Evolutionary conservation across 2,113 vertebrate species (phyloP).

Genomic region (Nothoprocta perdicaria): DNA sequence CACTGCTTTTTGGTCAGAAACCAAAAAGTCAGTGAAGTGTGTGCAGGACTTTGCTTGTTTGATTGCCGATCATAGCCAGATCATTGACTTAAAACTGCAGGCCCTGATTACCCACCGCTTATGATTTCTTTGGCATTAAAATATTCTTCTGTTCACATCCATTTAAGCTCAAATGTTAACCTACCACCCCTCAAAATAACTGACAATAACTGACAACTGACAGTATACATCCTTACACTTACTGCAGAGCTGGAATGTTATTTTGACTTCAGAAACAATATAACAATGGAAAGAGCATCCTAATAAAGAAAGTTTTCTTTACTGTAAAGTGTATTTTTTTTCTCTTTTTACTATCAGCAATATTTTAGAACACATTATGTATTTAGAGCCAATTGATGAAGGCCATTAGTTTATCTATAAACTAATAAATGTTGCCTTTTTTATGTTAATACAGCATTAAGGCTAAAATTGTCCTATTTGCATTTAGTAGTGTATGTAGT

Average conservation of each 20-base stretch:
- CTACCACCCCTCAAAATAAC: not conserved
- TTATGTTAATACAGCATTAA: not conserved
- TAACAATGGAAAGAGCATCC: not conserved
- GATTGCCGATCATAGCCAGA: not conserved
- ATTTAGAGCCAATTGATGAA: not conserved
- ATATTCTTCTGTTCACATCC: not conserved
- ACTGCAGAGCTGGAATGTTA: not conserved
- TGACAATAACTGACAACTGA: not conserved
- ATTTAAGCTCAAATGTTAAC: not conserved
- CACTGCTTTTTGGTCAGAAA: constrained; percentile 3
- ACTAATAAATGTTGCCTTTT: not conserved
- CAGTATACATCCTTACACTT: not conserved
- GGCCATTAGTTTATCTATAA: not conserved
- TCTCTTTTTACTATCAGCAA: not conserved
- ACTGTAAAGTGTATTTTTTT: not conserved
- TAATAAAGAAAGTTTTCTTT: not conserved
- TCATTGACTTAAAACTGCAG: constrained; percentile 17
- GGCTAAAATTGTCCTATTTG: not conserved
- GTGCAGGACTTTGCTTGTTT: not conserved
- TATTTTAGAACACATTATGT: not conserved
- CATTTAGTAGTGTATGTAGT: not conserved
- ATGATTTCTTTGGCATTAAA: not conserved
- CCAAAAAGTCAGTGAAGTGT: not conserved
- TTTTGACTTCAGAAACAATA: not conserved
- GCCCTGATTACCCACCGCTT: not conserved